Base-by-base conservation (phyloP, 2,797 vertebrate species). In the Sphenopsis melanotis region DNA sequence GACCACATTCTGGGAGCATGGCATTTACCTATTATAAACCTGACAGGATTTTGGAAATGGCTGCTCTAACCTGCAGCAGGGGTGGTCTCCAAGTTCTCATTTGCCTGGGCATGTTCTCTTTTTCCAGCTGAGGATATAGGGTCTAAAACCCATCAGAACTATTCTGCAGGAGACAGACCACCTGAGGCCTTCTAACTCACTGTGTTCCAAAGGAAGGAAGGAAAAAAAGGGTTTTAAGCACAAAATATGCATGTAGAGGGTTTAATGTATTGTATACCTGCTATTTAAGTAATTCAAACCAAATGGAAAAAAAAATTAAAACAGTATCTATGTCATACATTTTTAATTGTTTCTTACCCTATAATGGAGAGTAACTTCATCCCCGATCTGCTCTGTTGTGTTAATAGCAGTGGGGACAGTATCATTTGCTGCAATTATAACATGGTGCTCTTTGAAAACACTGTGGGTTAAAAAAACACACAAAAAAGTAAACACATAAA, bases 301-400 rank as follows among this genome's bases (percentile, higher is more conserved):
- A 91, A 87, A 60, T 39, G 11, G 1, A 49, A 90, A 41, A 41
- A 47, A 75, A 52, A 11, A 61, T 42, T 21, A 17, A 64, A 32
- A 34, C 37, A 74, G 32, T 17, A 69, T 2, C 3, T 50, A 26
- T 66, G 68, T 15, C 30, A 83, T n/a, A 50, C 2, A 85, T 53
- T 83, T 59, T 63, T 78, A 49, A 20, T 80, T n/a, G 39, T 68
- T 93, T 89, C 98, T 98, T 98, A 99, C 99, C 98, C 89, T 97
- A 91, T 99, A 99, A 96, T 96, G 98, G 78, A 99, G 97, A 94
- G 98, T 98, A 96, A 99, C 95, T 97, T 99, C 98, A 91, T 99
- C 98, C 46, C 99, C 99, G 3, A 99, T 98, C 70, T 98, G 95
- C 23, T 97, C 98, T 77, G 98, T 99, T 86, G 99, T 98, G 81